A percentile compares a stretch with the other conserved stretches of the same genome.
These are phyloP conservation scores for Lutraria rhynchaena DNA, from an alignment of 1,140 invertebrate genomes.

Conservation along the genomic window DNA sequence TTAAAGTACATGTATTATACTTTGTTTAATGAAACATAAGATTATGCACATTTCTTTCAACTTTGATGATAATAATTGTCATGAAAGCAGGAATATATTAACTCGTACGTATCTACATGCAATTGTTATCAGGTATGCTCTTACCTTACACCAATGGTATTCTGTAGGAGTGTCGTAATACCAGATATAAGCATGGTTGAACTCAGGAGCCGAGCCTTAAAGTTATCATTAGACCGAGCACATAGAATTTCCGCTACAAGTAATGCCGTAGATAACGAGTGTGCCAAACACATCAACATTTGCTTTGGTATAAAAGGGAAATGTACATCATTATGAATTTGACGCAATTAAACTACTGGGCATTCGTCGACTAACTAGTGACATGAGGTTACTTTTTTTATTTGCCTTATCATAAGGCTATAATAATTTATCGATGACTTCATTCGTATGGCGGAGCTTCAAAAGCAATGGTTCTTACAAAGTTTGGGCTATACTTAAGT, in stretches of 20 bases:
- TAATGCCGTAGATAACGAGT: conserved; percentile 52
- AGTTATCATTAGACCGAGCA: conserved; percentile 52
- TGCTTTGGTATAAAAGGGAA: no score
- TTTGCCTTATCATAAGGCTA: neutral
- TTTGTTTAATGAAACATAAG: no score
- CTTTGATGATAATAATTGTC: no score
- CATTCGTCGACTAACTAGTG: neutral
- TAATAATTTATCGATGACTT: neutral
- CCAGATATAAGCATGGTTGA: conserved; percentile 69
- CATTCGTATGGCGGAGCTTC: neutral
- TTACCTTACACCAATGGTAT: conserved; percentile 59
- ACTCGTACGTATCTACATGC: no score
- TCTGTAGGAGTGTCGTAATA: conserved; percentile 66
- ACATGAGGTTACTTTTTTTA: neutral
- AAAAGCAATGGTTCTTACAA: no score
- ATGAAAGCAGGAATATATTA: no score
- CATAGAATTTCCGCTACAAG: conserved; percentile 64
- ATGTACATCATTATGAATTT: no score
- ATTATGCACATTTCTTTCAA: no score
- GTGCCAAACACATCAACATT: conserved; percentile 59
- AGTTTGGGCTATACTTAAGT: no score
- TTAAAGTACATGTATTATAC: no score
- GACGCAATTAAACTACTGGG: neutral
- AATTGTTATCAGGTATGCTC: no score
- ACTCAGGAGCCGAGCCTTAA: conserved; percentile 64